These are phyloP conservation scores for Urechis unicinctus DNA, from an alignment of 2,888 invertebrate genomes.

Conservation along the genomic window DNA sequence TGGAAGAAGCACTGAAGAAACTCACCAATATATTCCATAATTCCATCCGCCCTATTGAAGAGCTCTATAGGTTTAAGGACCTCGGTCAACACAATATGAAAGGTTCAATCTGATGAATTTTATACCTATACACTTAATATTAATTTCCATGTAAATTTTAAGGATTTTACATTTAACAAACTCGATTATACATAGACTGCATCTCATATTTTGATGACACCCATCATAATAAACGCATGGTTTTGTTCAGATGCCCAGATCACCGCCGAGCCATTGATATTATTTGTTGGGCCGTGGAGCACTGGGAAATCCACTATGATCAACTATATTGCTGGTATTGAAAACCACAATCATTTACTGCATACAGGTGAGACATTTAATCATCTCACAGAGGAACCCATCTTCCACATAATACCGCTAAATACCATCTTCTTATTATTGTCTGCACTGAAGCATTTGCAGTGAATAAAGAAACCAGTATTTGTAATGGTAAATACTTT, in stretches of 20 bases:
- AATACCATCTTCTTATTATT: not conserved
- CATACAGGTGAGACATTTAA: slow-evolving; percentile 64
- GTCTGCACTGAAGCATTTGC: not conserved
- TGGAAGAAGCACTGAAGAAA: slow-evolving; percentile 1
- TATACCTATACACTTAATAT: not conserved
- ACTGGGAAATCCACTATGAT: slow-evolving; percentile 91
- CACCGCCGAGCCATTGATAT: slow-evolving; percentile 83
- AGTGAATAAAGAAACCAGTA: not conserved
- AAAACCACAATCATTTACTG: slow-evolving; percentile 59
- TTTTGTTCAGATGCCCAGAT: slow-evolving; percentile 73
- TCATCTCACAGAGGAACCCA: not conserved
- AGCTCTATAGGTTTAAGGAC: slow-evolving; percentile 84
- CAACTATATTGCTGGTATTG: slow-evolving; percentile 83
- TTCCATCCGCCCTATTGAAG: slow-evolving; percentile 62
- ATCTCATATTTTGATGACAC: not conserved
- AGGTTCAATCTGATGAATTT: slow-evolving; percentile 46
- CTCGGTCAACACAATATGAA: slow-evolving; percentile 82
- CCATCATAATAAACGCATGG: too few species aligned
- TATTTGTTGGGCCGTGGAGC: slow-evolving; percentile 95
- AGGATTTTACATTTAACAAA: not conserved
- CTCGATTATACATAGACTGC: not conserved
- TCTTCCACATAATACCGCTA: not conserved
- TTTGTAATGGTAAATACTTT: too few species aligned
- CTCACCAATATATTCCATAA: slow-evolving; percentile 3
- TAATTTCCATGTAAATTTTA: not conserved